A percentile compares a stretch with the other conserved stretches of the same genome.
These are phyloP conservation scores for Psilopsiagon aymara DNA, from an alignment of 2,113 vertebrate species.

Conservation along the genomic window DNA sequence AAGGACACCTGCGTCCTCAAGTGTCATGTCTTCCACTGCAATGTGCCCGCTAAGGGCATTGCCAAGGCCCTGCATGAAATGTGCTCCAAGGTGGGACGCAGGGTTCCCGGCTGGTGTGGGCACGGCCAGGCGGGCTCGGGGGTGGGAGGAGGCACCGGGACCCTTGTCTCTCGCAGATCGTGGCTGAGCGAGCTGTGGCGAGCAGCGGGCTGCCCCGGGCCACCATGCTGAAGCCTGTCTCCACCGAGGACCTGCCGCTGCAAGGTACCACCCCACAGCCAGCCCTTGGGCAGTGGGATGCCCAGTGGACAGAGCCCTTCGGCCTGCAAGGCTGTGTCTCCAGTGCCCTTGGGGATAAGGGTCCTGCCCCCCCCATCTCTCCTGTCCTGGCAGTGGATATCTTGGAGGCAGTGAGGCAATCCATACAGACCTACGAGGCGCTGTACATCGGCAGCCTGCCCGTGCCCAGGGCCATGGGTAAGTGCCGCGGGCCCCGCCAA, in stretches of 20 bases:
- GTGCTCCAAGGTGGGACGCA: constrained; percentile 89
- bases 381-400: constrained; percentile 81
- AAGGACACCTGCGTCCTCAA: constrained; percentile 95
- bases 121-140: accelerated
- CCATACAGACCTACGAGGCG: constrained; percentile 89
- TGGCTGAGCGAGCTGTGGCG: constrained; percentile 80
- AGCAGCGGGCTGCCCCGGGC: constrained; percentile 71
- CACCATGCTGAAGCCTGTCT: constrained; percentile 81
- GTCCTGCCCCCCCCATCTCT: neutral
- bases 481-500: neutral
- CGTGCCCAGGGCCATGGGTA: constrained; percentile 92
- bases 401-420: constrained; percentile 84
- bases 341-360: neutral
- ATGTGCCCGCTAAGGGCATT: constrained; percentile 92
- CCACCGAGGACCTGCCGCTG: constrained; percentile 82
- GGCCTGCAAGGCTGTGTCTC: neutral
- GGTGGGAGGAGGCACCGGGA: neutral
- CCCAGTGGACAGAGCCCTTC: neutral
- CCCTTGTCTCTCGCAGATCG: constrained; percentile 73
- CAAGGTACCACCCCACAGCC: constrained; percentile 78
- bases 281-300: accelerated
- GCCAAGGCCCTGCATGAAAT: constrained; percentile 90
- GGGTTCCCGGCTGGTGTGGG: accelerated
- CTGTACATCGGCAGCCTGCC: constrained; percentile 89
- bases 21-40: constrained; percentile 95